A percentile compares a stretch with the other conserved stretches of the same genome.
These are phyloP conservation scores for Micropoecilia bifurca DNA, from an alignment of 2,797 vertebrate species.

Conservation along the genomic window DNA sequence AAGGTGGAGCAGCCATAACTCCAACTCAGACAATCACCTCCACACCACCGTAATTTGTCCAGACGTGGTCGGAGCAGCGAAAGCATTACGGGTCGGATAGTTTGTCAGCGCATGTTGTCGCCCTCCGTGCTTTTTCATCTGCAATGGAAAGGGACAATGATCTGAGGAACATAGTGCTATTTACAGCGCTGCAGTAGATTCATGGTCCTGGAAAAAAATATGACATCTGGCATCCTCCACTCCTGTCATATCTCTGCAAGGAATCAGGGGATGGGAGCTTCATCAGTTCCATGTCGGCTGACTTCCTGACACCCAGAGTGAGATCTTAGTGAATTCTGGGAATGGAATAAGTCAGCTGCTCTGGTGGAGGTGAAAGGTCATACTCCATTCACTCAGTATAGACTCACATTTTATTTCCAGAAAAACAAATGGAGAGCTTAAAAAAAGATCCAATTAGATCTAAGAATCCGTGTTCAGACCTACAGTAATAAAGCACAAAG, in stretches of 20 bases:
- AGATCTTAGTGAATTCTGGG: conserved; percentile 75
- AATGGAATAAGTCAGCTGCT: conserved; percentile 83
- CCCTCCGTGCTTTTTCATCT: conserved; percentile 70
- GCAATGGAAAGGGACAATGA: conserved; percentile 64
- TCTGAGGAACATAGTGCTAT: conserved; percentile 68
- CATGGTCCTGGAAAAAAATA: conserved; percentile 77
- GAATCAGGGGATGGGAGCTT: conserved; percentile 82
- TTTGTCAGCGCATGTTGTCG: conserved; percentile 69
- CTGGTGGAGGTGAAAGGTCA: conserved; percentile 82
- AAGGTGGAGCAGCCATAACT: conserved; percentile 62
- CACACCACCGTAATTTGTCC: conserved; percentile 68
- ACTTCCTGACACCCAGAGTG: conserved; percentile 49
- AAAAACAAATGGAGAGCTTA: not conserved
- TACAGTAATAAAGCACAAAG: not conserved
- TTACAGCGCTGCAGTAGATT: conserved; percentile 74
- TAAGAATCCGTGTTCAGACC: not conserved
- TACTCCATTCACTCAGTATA: conserved; percentile 32
- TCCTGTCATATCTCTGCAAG: conserved; percentile 65
- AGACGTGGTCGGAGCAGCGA: conserved; percentile 50
- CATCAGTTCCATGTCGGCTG: conserved; percentile 48
- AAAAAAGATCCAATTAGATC: not conserved
- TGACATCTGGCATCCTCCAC: conserved; percentile 71
- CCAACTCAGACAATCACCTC: conserved; percentile 69
- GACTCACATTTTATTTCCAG: conserved; percentile 34
- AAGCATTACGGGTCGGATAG: conserved; percentile 50